Base-by-base conservation (phyloP, 1,140 invertebrate species). In the Triops cancriformis region DNA sequence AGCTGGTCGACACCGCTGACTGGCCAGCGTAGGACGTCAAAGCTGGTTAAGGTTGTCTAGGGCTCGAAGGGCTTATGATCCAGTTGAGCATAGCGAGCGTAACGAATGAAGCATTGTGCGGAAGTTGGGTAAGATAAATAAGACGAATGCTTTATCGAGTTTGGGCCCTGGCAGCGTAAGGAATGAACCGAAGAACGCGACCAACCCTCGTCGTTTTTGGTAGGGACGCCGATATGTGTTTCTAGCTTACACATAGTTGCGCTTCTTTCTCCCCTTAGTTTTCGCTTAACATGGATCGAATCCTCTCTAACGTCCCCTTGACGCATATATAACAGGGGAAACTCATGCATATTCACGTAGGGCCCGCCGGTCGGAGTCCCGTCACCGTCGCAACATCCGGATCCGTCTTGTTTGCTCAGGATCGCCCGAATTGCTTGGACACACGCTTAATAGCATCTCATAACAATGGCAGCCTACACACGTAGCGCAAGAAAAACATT, bases 41-140 rank as follows among this genome's bases (percentile, higher is more conserved):
- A 64, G 14, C 51, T 64, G 51, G 51, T 64, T 64, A 64, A 23
- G 51, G 51, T 18, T 64, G 31, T 64, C 23, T 23, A 14, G 51
- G 51, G 51, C 3, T n/a, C 51, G 51, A 23, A 64, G 51, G 23
- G 51, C 14, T 64, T 64, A 64, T 64, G 51, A 64, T 14, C 10
- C 18, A 64, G 9, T 23, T 64, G 51, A 64, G 51, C 51, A 64
- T 64, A 18, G 51, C 51, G 51, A 64, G 51, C 23, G 51, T 14
- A 64, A 64, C 51, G 51, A 64, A 64, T 64, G 51, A 64, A 64
- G 51, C 51, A 64, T 64, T 64, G 51, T 64, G 51, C 51, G 51
- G 51, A 64, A 64, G 51, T 64, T 64, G 51, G 51, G 51, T 64
- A 64, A 64, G 51, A 64, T 64, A 64, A 64, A 64, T 64, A 64